Evolutionary conservation across 2,113 vertebrate genomes (phyloP).

Genomic region (Amphiprion ocellaris): DNA sequence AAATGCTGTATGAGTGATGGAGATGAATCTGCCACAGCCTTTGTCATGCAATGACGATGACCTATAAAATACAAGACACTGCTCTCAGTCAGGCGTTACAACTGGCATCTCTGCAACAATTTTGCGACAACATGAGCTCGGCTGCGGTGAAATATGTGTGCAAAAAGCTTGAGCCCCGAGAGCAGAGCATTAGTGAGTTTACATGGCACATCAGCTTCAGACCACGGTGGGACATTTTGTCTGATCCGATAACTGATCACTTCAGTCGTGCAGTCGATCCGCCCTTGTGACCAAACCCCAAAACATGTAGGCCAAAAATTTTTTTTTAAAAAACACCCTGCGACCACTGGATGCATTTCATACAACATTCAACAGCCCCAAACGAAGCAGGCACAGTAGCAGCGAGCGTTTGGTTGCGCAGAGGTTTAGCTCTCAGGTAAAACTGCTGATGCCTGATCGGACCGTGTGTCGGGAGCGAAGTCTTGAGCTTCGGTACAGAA

Average conservation of each 20-base stretch:
- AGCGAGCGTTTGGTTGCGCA: slow-evolving; percentile 46
- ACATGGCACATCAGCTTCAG: slow-evolving; percentile 33
- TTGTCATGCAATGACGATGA: slow-evolving; percentile 96
- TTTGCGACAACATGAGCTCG: slow-evolving; percentile 15
- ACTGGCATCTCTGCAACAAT: slow-evolving; percentile 60
- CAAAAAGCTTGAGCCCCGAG: slow-evolving; percentile 49
- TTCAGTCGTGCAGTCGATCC: slow-evolving; percentile 65
- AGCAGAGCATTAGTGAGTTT: slow-evolving; percentile 16
- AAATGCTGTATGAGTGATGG: slow-evolving; percentile 89
- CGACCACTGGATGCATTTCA: slow-evolving; percentile 53
- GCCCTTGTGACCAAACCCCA: slow-evolving; percentile 63
- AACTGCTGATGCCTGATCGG: slow-evolving; percentile 72
- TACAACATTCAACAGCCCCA: slow-evolving; percentile 2
- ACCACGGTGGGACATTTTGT: slow-evolving; percentile 74
- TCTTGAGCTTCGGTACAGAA: slow-evolving; percentile 18
- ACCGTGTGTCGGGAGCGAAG: slow-evolving; percentile 39
- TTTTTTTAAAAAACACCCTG: neutral
- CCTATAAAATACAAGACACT: slow-evolving; percentile 97
- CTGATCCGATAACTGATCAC: slow-evolving; percentile 62
- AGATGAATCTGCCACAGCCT: slow-evolving; percentile 92
- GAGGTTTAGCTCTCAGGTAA: slow-evolving; percentile 75
- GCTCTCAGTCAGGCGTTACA: slow-evolving; percentile 85
- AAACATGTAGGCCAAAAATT: slow-evolving; percentile 62
- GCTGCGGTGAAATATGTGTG: slow-evolving; percentile 16
- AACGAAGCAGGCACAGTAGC: slow-evolving; percentile 40